Percentiles rank a stretch among this genome's conserved stretches.
Conservation (phyloP, 2,797 vertebrate genomes). For the Hapalemur alaotrensis region DNA sequence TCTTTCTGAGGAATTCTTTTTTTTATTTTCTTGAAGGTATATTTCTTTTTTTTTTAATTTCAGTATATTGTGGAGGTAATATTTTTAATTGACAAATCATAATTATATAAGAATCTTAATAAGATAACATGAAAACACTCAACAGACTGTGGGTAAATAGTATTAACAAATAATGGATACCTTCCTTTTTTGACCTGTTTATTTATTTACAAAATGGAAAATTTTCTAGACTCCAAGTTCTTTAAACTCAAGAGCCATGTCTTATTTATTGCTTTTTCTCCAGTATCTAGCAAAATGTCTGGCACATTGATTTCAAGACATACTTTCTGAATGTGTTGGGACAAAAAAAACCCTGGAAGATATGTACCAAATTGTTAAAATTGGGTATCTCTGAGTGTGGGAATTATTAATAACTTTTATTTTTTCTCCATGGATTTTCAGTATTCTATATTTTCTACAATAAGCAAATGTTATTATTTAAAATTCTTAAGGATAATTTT, state of each 20-base stretch:
- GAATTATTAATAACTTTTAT: not conserved
- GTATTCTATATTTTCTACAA: slow-evolving; percentile 11
- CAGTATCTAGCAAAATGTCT: not conserved
- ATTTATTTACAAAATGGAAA: not conserved
- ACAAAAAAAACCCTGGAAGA: not conserved
- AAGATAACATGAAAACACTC: not conserved
- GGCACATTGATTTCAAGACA: slow-evolving; percentile 10
- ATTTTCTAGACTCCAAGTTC: not conserved
- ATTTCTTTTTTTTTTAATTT: too few relatives aligned
- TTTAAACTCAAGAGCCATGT: not conserved
- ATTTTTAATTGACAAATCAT: not conserved
- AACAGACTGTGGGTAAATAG: not conserved
- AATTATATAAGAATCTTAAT: not conserved
- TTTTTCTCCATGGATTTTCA: not conserved
- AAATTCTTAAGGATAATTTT: not conserved
- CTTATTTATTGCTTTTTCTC: not conserved
- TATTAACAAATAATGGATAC: not conserved
- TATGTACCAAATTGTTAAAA: not conserved
- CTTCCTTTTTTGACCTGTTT: not conserved
- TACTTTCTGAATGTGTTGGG: not conserved
- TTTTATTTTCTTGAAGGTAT: too few relatives aligned
- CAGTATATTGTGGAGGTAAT: too few relatives aligned
- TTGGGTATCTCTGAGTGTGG: not conserved
- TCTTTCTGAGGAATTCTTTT: too few relatives aligned
- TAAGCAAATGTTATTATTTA: not conserved